These are phyloP conservation scores for Steinernema hermaphroditum DNA, from an alignment of 2,888 invertebrate genomes.

Conservation along the genomic window DNA sequence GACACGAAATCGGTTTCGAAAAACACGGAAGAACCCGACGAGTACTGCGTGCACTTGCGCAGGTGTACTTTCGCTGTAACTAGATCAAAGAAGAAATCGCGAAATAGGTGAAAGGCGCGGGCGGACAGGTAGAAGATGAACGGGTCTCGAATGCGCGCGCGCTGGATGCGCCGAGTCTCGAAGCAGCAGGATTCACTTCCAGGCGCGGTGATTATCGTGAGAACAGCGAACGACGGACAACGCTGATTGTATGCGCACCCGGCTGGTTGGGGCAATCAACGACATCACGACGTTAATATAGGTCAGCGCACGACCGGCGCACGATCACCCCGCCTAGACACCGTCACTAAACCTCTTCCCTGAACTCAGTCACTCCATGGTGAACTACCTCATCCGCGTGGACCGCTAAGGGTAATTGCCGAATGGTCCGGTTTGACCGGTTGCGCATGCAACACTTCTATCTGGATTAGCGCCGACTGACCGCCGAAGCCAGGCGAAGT, in stretches of 20 bases:
- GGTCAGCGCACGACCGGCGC: constrained; percentile 19
- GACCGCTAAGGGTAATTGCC: constrained; percentile 23
- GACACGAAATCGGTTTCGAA: neutral
- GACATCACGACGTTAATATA: constrained; percentile 28
- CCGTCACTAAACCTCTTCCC: constrained; percentile 30
- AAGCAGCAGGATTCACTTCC: constrained; percentile 12
- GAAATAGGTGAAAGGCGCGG: neutral
- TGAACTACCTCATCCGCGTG: constrained; percentile 5
- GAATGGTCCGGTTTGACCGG: constrained; percentile 15
- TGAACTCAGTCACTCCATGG: constrained; percentile 12
- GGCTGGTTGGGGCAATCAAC: constrained; percentile 25
- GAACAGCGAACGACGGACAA: constrained; percentile 29
- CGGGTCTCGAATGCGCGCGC: neutral
- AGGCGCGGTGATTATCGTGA: constrained; percentile 17
- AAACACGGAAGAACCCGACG: constrained; percentile 4
- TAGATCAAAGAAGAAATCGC: neutral
- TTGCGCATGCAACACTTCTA: constrained; percentile 7
- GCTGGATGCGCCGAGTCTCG: neutral
- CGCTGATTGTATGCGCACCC: constrained; percentile 27
- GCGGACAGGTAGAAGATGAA: neutral
- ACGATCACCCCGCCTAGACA: constrained; percentile 23
- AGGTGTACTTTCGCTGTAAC: constrained; percentile 13
- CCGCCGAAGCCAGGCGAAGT: neutral
- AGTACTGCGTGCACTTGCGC: neutral
- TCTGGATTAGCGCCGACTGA: neutral